Conservation (phyloP, 2,888 invertebrate species). For the Cephus pulcher region DNA sequence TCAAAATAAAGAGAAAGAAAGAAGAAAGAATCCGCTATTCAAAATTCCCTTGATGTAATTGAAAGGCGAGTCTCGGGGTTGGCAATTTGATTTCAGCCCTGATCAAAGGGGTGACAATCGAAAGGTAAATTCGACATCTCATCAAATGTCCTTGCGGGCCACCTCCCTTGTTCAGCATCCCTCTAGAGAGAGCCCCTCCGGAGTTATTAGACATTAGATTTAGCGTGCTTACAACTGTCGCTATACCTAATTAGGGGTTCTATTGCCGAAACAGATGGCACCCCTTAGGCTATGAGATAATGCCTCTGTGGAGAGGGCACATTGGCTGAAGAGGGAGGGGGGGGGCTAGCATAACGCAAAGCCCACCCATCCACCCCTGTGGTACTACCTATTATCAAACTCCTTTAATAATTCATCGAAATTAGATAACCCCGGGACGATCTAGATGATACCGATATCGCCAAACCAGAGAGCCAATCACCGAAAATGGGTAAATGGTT, state of each 20-base stretch:
- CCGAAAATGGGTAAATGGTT: constrained; percentile 43
- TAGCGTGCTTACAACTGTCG: constrained; percentile 57
- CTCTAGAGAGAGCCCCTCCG: neutral
- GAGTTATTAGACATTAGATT: constrained; percentile 56
- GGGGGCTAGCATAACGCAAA: neutral
- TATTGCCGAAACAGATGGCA: constrained; percentile 62
- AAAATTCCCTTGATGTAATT: neutral
- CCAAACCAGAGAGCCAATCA: constrained; percentile 20
- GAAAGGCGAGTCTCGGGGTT: neutral
- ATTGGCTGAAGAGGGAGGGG: constrained; percentile 2
- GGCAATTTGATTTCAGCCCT: neutral
- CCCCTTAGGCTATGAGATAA: constrained; percentile 61
- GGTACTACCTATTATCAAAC: constrained; percentile 40
- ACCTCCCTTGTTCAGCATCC: neutral
- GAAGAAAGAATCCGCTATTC: neutral
- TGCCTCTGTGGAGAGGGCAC: constrained; percentile 34
- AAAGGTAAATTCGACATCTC: neutral
- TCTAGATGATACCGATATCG: constrained; percentile 18
- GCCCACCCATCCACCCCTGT: neutral
- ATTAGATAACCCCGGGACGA: constrained; percentile 42
- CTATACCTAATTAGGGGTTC: constrained; percentile 59
- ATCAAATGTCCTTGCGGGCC: neutral
- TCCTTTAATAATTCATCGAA: constrained; percentile 54
- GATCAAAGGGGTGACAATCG: neutral
- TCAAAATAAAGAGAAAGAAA: neutral